Evolutionary conservation across 2,888 invertebrate species (phyloP), one percentile per base, ranked within the genome.

Genomic region (Cephus sareptanus): DNA sequence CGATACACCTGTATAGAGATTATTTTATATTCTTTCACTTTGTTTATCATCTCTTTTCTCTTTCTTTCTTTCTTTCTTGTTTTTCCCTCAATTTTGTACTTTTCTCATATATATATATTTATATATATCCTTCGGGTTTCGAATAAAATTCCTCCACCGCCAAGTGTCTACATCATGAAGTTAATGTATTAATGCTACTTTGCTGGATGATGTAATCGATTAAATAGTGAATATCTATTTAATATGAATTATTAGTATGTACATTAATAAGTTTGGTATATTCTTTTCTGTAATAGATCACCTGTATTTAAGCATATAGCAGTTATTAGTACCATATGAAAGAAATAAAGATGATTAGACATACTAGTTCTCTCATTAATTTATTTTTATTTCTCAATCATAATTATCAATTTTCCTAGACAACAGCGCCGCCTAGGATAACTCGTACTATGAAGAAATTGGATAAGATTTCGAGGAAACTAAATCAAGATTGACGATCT

Each of bases 251-350:
- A 86, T 85, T 89, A 88, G 87, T 86, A 85, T 90, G 90, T 89
- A 90, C 88, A 90, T 88, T 90, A 88, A 85, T 89, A 87, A 89
- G 88, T 89, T 89, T 89, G 87, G 85, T 88, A 89, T 89, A 87
- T 88, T 88, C 84, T 86, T 88, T 89, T 90, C 89, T 89, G 88
- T 88, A 88, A 89, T 89, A 89, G 89, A 89, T 85, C 76, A 89
- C 84, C 87, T 91, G 90, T 90, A 90, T 91, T 90, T 90, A 90
- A 88, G 87, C 89, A 87, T 90, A 87, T 90, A 90, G 89, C 85
- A 85, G 88, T 87, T 87, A 89, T 86, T 90, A 89, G 87, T 89
- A 86, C 82, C 83, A 84, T 84, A 85, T 87, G 88, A 89, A 56
- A 88, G 87, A 89, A 91, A 90, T 91, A 91, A 91, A 91, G 87